Base-by-base conservation (phyloP, 1,140 invertebrate genomes). In the Gonatopus flavifemur region DNA sequence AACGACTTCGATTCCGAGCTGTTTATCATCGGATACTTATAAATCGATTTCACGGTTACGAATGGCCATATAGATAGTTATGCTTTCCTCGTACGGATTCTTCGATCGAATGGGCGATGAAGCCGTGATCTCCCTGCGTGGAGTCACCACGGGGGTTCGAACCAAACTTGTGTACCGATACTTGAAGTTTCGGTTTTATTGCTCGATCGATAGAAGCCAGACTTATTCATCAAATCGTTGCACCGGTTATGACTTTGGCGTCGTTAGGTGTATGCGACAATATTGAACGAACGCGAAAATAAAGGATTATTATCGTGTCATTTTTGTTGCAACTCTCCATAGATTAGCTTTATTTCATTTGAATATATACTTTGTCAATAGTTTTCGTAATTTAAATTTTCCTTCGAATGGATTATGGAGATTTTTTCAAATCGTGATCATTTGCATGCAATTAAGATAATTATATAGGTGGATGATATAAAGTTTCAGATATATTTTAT, bases 61-160 rank as follows among this genome's bases (percentile, higher is more conserved):
- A n/a, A 19, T 33, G 40, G 32, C 28, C 43, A 53, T 31, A 45
- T 45, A 41, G n/a, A n/a, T n/a, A n/a, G 41, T 35, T 31, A 39
- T 20, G 37, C 52, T 15, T 25, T n/a, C n/a, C 32, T 36, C 48
- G 51, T 22, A 12, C 41, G 49, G 36, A 33, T 37, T 54, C 52
- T 47, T 52, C 52, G 44, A 43, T 43, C 28, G 50, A 58, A 57
- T 37, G 19, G 40, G 39, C 57, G 57, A 59, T 59, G 57, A 59
- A 59, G 57, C 64, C 62, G 52, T 59, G 52, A 65, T 51, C 47
- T 56, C n/a, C n/a, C 47, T 51, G 60, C 64, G 66, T 70, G 70
- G 67, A 66, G 69, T 66, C 70, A 59, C 69, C 41, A 38, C 69
- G 50, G 70, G 70, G 67, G 59, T 64, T 30, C 33, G 36, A 51